phyloP scores from a whole-genome alignment of 2,888 invertebrate genomes.

The Cephus spinipes region DNA sequence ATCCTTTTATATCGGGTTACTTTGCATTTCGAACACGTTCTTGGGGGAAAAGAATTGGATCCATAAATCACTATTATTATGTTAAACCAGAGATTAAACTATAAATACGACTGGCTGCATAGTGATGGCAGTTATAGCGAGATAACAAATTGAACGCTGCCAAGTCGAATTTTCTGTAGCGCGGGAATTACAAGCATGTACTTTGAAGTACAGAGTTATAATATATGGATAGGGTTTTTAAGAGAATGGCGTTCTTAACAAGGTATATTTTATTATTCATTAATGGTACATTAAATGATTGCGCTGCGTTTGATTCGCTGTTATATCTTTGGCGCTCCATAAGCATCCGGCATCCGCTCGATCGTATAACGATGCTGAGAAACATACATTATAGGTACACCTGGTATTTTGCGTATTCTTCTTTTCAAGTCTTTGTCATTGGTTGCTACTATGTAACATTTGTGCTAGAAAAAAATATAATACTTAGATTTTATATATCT shows the following conservation, averaged over 20 bases:
- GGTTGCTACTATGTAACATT: slow-evolving; percentile 99
- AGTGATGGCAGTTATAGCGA: not conserved
- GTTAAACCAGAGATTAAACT: slow-evolving; percentile 3
- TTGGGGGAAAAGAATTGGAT: not conserved
- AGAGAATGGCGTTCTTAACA: not conserved
- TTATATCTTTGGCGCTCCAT: slow-evolving; percentile 85
- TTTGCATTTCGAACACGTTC: slow-evolving; percentile 5
- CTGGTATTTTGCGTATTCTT: slow-evolving; percentile 96
- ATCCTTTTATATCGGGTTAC: not conserved
- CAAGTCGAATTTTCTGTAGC: not conserved
- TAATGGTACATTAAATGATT: slow-evolving; percentile 1
- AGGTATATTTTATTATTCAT: not conserved
- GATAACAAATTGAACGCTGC: not conserved
- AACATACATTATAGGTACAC: slow-evolving; percentile 99
- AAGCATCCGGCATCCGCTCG: slow-evolving; percentile 99
- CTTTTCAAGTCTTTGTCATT: slow-evolving; percentile 98
- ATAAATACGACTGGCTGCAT: slow-evolving; percentile 1
- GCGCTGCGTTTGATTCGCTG: not conserved
- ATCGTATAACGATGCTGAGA: slow-evolving; percentile 93
- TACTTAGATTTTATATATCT: slow-evolving; percentile 6
- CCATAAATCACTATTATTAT: slow-evolving; percentile 6
- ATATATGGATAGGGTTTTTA: not conserved
- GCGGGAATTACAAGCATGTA: not conserved
- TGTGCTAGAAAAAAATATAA: slow-evolving; percentile 76
- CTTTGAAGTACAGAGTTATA: not conserved